Evolutionary conservation across 2,888 invertebrate genomes (phyloP), one percentile per base, ranked within the genome.

Genomic region (Leistus spinibarbis): DNA sequence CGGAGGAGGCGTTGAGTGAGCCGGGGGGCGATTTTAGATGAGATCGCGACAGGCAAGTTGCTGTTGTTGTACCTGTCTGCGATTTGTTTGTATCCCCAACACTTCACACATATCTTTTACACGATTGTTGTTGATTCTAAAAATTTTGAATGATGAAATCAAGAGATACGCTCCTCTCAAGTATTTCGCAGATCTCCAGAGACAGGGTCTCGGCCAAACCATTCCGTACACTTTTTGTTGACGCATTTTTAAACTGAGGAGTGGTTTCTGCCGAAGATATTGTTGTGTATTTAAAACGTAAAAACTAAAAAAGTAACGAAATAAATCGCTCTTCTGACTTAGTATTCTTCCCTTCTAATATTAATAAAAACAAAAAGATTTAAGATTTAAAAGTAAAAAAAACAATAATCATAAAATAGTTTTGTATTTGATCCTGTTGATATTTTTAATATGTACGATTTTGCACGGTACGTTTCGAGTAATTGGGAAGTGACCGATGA

Each of bases 221-320:
- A 83, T 83, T 83, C 83, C 83, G 82, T 79, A 84, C 84, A 84
- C 84, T 83, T 85, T 84, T 86, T 85, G 84, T 84, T 85, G 82
- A 85, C 82, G 84, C 85, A 85, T 84, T 85, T 84, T 83, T 84
- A 82, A 83, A 84, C 81, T 83, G 82, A 80, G 82, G 83, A 84
- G 83, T 83, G 84, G 83, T 82, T 80, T 79, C 82, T 82, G 84
- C 83, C 83, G 83, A 82, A 83, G 79, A 70, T 77, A 74, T 76
- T 79, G 77, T 80, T 79, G 79, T 80, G 79, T 80, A 78, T 79
- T 79, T 77, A 73, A 77, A 57, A 40, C 40, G 7, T 13, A 40
- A 40, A 40, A 40, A 40, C 40, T 40, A 40, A 40, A 40, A 40
- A 13, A 40, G 40, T 40, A 40, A 40, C 40, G 40, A 40, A 40